Evolutionary conservation across 2,888 invertebrate species (phyloP), one percentile per base, ranked within the genome.

Genomic region (Erebia epiphron): DNA sequence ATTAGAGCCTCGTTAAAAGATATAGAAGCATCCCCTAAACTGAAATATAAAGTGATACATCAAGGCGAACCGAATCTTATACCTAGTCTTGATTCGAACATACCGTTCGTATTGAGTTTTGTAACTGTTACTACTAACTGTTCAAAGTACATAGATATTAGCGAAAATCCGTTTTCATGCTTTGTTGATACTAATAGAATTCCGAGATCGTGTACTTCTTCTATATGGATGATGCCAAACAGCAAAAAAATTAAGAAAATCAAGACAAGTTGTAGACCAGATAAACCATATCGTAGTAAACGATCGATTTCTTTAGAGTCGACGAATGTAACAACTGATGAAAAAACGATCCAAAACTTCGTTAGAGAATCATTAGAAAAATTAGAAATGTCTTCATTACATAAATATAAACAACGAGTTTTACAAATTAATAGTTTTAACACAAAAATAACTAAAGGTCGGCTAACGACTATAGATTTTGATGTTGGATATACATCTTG

Each of bases 401-500:
- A 89, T 67, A 83, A 82, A 72, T 90, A 91, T 71, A 91, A 91
- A 76, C 90, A 89, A 74, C 83, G 86, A 71, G 79, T 91, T 56
- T 71, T 88, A 8, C 79, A 84, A 71, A 86, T 92, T 49, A 90
- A 91, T 68, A 87, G 85, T 71, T 84, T 84, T 73, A 83, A 85
- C 14, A 85, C 85, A 13, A 88, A 87, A 81, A 81, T 89, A 72
- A 85, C 84, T n/a, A 79, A 87, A 0, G 88, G 87, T 1, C 85
- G 80, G 80, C 81, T 87, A 62, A 91, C 90, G 10, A 86, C 85
- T 1, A 90, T 92, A 57, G 86, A 91, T 77, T 92, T 92, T 72
- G 90, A 92, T 70, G 89, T 91, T 1, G 92, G 86, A 18, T 92
- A 88, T 76, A 91, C 92, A 16, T 85, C 85, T 41, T 92, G 92